Base-by-base conservation (phyloP, 1,140 invertebrate genomes). In the Listronotus bonariensis region DNA sequence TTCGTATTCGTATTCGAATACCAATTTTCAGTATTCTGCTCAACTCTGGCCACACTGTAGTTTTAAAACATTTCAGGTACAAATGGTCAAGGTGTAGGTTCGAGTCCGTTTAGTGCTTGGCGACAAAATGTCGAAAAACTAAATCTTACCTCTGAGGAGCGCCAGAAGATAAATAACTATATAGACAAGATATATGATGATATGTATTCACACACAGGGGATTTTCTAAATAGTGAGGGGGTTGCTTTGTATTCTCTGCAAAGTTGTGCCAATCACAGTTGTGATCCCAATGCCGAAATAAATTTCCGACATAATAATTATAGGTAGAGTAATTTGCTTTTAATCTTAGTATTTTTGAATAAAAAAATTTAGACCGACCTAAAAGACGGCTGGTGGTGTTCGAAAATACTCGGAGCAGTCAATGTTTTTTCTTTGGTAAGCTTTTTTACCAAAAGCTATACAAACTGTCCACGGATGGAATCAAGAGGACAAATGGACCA, bases 71-170 rank as follows among this genome's bases (percentile, higher is more conserved):
- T 51, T 66, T 34, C 38, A 64, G 95, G 93, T 14, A 94, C 91
- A 31, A 98, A 98, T 81, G 92, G 92, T 0, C 96, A 98, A 82
- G 96, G 95, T 56, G 89, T 98, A 68, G 95, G 93, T 6, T 94
- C 93, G 6, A 96, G 92, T 81, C 85, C 93, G 0, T 86, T 97
- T 43, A 89, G 91, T 64, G 83, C 87, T 59, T 97, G 94, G 94
- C 89, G 91, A 0, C 88, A 88, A 69, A 90, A 90, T 68, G 87
- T 91, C 51, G 84, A 87, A 31, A 82, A 86, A 8, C 76, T 93
- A 32, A 78, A 86, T 0, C 75, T 95, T 67, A 77, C 86, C 15
- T 80, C 86, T 18, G 83, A 87, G 12, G 87, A 93, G 72, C 85
- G 85, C 69, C 79, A 85, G 46, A 79, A 87, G 55, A 73, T 95